Base-by-base conservation (phyloP, 30 jellyfish, hydroid and myxozoan genomes). In the Hydractinia echinata region DNA sequence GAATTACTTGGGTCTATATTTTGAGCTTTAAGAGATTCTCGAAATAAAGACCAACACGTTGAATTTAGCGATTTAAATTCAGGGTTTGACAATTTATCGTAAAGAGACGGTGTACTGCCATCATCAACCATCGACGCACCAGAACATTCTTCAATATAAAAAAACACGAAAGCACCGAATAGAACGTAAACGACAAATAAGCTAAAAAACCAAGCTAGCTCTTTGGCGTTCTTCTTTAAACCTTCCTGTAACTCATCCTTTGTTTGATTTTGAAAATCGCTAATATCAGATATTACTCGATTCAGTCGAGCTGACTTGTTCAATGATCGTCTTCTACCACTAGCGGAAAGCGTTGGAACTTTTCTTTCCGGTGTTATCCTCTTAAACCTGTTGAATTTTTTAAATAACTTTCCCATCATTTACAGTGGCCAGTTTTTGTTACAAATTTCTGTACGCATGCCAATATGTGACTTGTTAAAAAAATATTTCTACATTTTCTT, bases 61-160 rank as follows among this genome's bases (percentile, higher is more conserved):
- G 10, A 8, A 0, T 48, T n/a, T 30, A 71, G 7, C 60, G 30
- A 19, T 9, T 19, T 71, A 8, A 71, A n/a, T 8, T 5, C 30
- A 9, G 52, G 60, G 60, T 71, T 14, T 6, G 50, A 4, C 30
- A 19, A 8, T 52, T 71, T 50, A 71, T 71, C 50, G 60, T 58
- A 30, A 48, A 71, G 55, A 6, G 55, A 50, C 67, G 81, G 81
- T 15, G 60, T 19, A 5, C 60, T 19, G n/a, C 60, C 60, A 19
- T 71, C 81, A 71, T 50, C 81, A 7, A 67, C 81, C 13, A 5
- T 11, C 7, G 60, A 9, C 4, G 60, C 10, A 50, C 50, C 81
- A 7, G 81, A 71, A 19, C 81, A 71, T 52, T 71, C 81, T 58
- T 71, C 81, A 30, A 71, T 58, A 71, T 71, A 71, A 58, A 71